Evolutionary conservation across 2,113 vertebrate genomes (phyloP).

Genomic region (Acrocephalus arundinaceus): DNA sequence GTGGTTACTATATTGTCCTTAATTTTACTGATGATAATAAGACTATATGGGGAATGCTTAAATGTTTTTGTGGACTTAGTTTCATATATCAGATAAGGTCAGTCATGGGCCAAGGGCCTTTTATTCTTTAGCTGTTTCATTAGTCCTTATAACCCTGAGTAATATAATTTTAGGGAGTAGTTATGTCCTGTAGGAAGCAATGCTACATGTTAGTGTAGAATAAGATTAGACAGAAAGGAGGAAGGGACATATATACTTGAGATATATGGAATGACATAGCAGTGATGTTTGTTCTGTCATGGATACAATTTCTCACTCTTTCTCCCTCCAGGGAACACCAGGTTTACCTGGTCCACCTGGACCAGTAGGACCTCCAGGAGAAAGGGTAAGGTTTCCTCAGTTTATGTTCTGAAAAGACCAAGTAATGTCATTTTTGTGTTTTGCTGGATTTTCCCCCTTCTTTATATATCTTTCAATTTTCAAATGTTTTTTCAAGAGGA

Average conservation of each 20-base stretch:
- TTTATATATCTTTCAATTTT: not conserved
- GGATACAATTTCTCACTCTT: not conserved
- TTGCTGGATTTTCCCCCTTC: fast-evolving
- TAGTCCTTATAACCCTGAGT: not conserved
- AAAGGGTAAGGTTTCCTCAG: constrained; percentile 80
- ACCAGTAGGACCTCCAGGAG: constrained; percentile 86
- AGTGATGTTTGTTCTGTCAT: not conserved
- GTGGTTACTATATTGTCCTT: not conserved
- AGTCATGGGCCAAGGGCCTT: not conserved
- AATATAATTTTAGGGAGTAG: not conserved
- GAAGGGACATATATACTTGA: not conserved
- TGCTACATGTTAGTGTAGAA: not conserved
- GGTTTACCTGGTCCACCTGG: constrained; percentile 85
- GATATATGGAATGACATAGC: not conserved
- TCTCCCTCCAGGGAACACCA: constrained; percentile 81
- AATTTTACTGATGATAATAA: not conserved
- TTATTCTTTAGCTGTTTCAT: not conserved
- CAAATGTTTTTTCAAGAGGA: not conserved
- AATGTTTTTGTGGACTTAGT: not conserved
- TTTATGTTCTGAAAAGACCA: not conserved
- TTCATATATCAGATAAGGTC: not conserved
- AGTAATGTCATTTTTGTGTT: not conserved
- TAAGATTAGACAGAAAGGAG: not conserved
- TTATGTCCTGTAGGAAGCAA: not conserved
- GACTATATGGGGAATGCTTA: not conserved